These are phyloP conservation scores for Tanypteryx hageni DNA, from an alignment of 2,888 invertebrate genomes.

Conservation along the genomic window DNA sequence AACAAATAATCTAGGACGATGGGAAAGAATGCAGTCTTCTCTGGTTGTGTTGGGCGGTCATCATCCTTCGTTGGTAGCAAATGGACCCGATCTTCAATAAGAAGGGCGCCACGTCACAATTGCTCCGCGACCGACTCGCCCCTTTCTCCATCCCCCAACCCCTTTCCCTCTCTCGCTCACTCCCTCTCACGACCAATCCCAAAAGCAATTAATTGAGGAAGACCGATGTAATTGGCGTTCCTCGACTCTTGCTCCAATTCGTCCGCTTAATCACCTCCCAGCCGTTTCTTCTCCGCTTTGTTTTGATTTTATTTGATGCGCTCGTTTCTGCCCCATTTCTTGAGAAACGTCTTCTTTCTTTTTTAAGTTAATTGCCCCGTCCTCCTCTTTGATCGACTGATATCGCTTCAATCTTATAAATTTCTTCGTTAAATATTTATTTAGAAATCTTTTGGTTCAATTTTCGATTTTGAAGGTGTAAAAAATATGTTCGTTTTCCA, in stretches of 20 bases:
- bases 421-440: too few species aligned
- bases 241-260: not conserved
- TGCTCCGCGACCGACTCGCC: not conserved
- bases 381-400: not conserved
- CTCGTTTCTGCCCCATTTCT: not conserved
- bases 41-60: not conserved
- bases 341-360: not conserved
- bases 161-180: too few species aligned
- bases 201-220: constrained; percentile 36
- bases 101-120: constrained; percentile 30
- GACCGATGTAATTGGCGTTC: constrained; percentile 38
- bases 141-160: not conserved
- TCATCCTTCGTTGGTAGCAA: not conserved
- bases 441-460: too few species aligned
- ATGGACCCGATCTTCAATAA: constrained; percentile 31
- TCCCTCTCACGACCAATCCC: constrained; percentile 27
- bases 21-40: not conserved
- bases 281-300: not conserved
- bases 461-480: too few species aligned
- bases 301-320: not conserved
- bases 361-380: not conserved
- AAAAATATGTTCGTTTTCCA: too few species aligned
- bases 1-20: not conserved
- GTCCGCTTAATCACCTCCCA: not conserved
- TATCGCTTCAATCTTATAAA: not conserved